Conservation (phyloP, 2,113 vertebrate species). For the Haemorhous mexicanus region DNA sequence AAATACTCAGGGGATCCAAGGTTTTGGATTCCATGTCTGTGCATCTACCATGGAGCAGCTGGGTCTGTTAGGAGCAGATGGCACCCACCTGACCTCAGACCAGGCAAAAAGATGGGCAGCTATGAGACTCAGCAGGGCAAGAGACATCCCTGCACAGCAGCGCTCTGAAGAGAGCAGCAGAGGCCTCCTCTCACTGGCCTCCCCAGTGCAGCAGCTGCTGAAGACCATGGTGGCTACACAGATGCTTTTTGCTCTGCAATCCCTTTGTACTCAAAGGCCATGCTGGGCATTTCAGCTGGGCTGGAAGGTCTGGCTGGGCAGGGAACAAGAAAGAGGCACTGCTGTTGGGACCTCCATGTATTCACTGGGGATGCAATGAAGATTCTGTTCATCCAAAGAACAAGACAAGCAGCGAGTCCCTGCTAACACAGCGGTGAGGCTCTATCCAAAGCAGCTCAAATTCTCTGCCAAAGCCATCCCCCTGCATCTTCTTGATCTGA, state of each 20-base stretch:
- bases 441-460: background rate
- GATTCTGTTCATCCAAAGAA: background rate
- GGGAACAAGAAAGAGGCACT: background rate
- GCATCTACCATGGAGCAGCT: background rate
- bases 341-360: too few species aligned
- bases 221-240: background rate
- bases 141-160: background rate
- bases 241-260: background rate
- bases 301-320: background rate
- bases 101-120: background rate
- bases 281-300: background rate
- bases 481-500: too few species aligned
- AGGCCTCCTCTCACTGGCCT: background rate
- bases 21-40: background rate
- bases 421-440: accelerated
- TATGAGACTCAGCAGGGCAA: background rate
- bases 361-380: background rate
- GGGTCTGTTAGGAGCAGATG: background rate
- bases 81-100: background rate
- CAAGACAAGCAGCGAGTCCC: background rate
- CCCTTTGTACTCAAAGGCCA: background rate
- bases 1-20: background rate
- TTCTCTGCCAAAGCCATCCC: too few species aligned
- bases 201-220: background rate
- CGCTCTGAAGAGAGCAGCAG: background rate